Conservation (phyloP, 2,888 invertebrate genomes). For the Cryptops parisi region DNA sequence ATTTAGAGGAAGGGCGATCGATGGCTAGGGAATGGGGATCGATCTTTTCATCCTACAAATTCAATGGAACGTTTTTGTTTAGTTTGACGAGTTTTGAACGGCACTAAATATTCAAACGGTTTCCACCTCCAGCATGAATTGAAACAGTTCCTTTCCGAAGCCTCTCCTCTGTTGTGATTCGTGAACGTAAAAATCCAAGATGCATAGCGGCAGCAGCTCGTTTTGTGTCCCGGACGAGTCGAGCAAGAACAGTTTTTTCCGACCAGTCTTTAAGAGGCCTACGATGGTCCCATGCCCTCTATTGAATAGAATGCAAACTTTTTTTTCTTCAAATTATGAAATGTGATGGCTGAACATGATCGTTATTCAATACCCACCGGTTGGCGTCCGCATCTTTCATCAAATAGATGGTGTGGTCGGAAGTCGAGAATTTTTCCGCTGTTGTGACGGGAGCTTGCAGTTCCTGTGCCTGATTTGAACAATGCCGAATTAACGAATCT, state of each 20-base stretch:
- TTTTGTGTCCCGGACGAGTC: conserved; percentile 52
- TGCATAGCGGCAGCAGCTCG: conserved; percentile 68
- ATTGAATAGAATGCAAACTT: no score
- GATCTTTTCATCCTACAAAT: conserved; percentile 46
- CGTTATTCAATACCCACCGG: conserved; percentile 3
- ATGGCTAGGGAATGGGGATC: conserved; percentile 64
- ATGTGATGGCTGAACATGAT: no score
- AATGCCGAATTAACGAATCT: neutral
- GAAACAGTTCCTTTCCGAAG: conserved; percentile 66
- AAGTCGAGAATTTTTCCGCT: conserved; percentile 11
- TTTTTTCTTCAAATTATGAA: no score
- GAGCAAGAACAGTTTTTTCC: conserved; percentile 66
- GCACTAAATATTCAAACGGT: neutral
- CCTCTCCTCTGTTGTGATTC: conserved; percentile 72
- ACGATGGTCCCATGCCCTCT: conserved; percentile 40
- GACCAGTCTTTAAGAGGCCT: conserved; percentile 78
- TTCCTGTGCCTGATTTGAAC: conserved; percentile 15
- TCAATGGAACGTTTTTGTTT: neutral
- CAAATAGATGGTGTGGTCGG: conserved; percentile 16
- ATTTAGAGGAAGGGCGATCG: conserved; percentile 82
- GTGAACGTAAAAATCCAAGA: conserved; percentile 85
- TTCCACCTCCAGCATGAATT: conserved; percentile 68
- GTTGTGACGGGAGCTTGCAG: conserved; percentile 16
- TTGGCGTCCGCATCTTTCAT: conserved; percentile 12
- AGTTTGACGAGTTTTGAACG: neutral